Evolutionary conservation across 2,888 invertebrate genomes (phyloP).

Genomic region (Dicycla oo): DNA sequence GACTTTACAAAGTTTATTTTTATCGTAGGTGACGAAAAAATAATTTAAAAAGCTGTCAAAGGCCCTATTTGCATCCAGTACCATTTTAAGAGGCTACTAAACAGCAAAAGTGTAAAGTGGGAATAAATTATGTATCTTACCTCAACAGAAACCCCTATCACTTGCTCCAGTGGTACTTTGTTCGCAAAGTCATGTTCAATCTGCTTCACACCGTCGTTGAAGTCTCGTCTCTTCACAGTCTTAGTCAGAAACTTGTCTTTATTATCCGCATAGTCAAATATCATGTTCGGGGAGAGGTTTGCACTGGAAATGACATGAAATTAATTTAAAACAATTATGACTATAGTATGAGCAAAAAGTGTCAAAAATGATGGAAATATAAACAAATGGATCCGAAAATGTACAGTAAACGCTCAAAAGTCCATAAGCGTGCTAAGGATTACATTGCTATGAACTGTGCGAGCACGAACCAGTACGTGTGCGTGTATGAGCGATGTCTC

Average conservation of each 20-base stretch:
- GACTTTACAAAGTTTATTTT: too few species aligned
- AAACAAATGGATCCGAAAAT: not conserved
- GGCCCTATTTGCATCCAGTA: too few species aligned
- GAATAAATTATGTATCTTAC: constrained; percentile 60
- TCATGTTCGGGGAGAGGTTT: constrained; percentile 95
- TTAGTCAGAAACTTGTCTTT: constrained; percentile 95
- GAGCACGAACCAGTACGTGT: too few species aligned
- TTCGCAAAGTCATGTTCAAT: constrained; percentile 95
- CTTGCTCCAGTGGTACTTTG: constrained; percentile 86
- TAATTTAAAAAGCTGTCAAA: too few species aligned
- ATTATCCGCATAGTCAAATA: constrained; percentile 95
- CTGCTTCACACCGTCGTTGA: constrained; percentile 96
- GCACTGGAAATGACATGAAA: constrained; percentile 86
- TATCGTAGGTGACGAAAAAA: too few species aligned
- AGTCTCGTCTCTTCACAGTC: constrained; percentile 94
- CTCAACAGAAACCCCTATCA: constrained; percentile 76
- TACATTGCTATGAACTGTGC: too few species aligned
- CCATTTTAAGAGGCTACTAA: not conserved
- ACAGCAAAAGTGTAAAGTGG: not conserved
- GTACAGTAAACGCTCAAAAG: too few species aligned
- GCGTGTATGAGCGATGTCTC: too few species aligned
- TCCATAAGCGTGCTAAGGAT: too few species aligned
- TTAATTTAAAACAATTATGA: not conserved
- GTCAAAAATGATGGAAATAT: not conserved
- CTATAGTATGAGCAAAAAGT: not conserved